Evolutionary conservation across 2,797 vertebrate species (phyloP).

Genomic region (Fringilla coelebs): DNA sequence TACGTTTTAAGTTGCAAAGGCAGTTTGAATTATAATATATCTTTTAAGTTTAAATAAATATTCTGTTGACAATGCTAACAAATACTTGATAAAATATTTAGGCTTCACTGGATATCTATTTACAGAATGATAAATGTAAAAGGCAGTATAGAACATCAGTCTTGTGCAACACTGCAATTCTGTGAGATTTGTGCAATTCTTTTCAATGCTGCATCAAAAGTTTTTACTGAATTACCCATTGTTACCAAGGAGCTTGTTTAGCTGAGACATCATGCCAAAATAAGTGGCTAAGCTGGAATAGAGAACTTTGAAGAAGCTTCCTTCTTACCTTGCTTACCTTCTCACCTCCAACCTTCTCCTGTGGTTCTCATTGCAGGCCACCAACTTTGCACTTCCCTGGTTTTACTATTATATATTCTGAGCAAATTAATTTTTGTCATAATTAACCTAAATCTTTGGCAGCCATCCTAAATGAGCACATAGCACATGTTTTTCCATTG

Average conservation of each 20-base stretch:
- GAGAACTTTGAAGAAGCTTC: neutral
- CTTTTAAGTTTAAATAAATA: neutral
- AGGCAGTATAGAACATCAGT: neutral
- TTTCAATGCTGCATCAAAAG: neutral
- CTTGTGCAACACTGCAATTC: neutral
- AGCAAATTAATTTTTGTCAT: neutral
- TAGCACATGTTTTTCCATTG: fast-evolving
- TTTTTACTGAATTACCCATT: neutral
- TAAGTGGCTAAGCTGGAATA: neutral
- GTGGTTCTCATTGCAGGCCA: neutral
- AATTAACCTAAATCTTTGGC: neutral
- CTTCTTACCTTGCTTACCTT: neutral
- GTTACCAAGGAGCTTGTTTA: neutral
- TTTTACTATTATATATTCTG: neutral
- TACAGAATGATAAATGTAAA: neutral
- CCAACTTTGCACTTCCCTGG: neutral
- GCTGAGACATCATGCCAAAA: neutral
- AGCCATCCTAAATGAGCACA: neutral
- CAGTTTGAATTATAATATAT: neutral
- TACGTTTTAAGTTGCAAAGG: neutral
- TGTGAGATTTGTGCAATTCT: neutral
- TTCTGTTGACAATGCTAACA: neutral
- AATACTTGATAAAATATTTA: neutral
- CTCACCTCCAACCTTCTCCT: fast-evolving
- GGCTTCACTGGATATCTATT: neutral